These are phyloP conservation scores for Galeruca laticollis DNA, from an alignment of 2,888 invertebrate species.

Conservation along the genomic window DNA sequence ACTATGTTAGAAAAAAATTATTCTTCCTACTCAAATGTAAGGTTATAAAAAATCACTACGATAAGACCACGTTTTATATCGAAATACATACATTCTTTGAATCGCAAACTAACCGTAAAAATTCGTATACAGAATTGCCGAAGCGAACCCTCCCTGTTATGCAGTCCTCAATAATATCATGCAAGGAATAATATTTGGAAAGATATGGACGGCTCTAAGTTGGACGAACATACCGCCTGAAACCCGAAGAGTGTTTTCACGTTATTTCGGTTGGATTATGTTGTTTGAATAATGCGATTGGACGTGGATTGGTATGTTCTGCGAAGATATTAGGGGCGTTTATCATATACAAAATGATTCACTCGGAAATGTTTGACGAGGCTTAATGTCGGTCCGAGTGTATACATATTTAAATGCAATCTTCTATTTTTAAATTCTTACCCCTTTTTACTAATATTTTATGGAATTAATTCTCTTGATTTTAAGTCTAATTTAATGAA, in stretches of 20 bases:
- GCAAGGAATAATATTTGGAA: slow-evolving; percentile 17
- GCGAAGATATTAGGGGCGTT: slow-evolving; percentile 21
- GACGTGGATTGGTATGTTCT: slow-evolving; percentile 30
- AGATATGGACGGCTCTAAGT: slow-evolving; percentile 11
- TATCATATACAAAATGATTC: slow-evolving; percentile 25
- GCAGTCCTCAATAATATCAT: slow-evolving; percentile 10
- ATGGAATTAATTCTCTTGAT: too few relatives aligned
- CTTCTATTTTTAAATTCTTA: too few relatives aligned
- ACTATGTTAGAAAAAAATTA: too few relatives aligned
- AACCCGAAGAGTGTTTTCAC: slow-evolving; percentile 32
- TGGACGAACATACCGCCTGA: slow-evolving; percentile 16
- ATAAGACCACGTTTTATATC: too few relatives aligned
- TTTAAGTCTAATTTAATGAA: too few relatives aligned
- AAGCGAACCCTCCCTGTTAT: not conserved
- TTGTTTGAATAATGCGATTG: slow-evolving; percentile 34
- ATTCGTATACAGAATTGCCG: not conserved
- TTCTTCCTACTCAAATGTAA: too few relatives aligned
- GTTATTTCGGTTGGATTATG: slow-evolving; percentile 35
- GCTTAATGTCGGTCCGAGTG: not conserved
- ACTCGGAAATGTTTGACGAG: slow-evolving; percentile 10
- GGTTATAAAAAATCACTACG: too few relatives aligned
- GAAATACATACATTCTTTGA: too few relatives aligned
- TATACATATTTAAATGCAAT: too few relatives aligned
- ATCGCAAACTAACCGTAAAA: not conserved
- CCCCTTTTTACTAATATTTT: too few relatives aligned